Evolutionary conservation across 2,113 vertebrate genomes (phyloP).

Genomic region (Salvator merianae): DNA sequence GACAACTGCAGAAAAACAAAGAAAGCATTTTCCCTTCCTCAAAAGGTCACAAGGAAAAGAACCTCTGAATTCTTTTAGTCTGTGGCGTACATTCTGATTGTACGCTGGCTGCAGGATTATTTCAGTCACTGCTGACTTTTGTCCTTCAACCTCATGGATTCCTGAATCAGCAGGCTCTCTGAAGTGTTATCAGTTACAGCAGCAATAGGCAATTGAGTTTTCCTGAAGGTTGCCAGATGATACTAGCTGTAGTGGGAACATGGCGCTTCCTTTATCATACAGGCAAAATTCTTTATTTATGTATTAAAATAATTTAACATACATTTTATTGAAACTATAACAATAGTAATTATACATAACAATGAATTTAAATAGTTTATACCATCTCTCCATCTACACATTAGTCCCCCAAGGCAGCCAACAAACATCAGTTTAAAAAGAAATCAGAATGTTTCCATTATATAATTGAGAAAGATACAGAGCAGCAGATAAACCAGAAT

Average conservation of each 20-base stretch:
- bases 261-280: not conserved
- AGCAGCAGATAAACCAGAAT: not conserved
- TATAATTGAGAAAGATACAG: not conserved
- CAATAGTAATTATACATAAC: no score
- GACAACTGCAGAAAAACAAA: slow-evolving; percentile 42
- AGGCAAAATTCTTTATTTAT: not conserved
- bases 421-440: not conserved
- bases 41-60: not conserved
- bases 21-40: not conserved
- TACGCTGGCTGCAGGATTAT: slow-evolving; percentile 6
- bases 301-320: not conserved
- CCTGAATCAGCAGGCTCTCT: slow-evolving; percentile 1
- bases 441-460: not conserved
- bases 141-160: not conserved
- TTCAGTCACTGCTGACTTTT: slow-evolving; percentile 11
- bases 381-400: not conserved
- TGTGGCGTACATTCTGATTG: not conserved
- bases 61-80: slow-evolving; percentile 40
- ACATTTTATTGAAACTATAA: no score
- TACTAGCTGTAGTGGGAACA: not conserved
- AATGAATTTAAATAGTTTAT: no score
- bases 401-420: not conserved
- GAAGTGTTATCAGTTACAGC: slow-evolving; percentile 16
- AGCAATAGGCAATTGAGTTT: not conserved
- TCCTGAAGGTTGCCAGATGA: not conserved